Percentiles rank a stretch among this genome's conserved stretches.
Evolutionary conservation across 2,113 vertebrate species (phyloP).

Genomic region (Sitta europaea): DNA sequence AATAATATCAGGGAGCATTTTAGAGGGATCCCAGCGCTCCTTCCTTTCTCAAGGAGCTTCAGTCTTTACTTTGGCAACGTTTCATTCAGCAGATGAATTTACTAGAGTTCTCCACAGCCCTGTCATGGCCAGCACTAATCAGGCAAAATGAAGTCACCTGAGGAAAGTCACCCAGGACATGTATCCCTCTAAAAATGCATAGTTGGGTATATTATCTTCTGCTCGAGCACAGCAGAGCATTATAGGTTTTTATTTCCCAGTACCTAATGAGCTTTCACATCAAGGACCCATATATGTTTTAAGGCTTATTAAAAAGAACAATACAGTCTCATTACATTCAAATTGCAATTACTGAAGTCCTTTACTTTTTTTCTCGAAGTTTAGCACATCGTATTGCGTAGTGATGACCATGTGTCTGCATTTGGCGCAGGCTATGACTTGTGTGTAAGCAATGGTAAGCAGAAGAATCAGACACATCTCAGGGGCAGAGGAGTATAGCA

Average conservation of each 20-base stretch:
- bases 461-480: background rate
- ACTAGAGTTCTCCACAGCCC: background rate
- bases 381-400: fast-evolving
- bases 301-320: background rate
- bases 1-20: fast-evolving
- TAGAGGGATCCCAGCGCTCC: background rate
- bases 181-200: background rate
- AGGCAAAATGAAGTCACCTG: background rate
- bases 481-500: background rate
- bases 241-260: background rate
- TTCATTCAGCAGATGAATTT: background rate
- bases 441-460: background rate
- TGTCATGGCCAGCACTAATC: background rate
- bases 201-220: background rate
- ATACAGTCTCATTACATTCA: background rate
- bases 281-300: background rate
- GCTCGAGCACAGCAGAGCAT: background rate
- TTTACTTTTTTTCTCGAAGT: background rate
- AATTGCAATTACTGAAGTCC: background rate
- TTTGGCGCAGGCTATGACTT: background rate
- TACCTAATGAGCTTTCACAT: background rate
- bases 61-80: background rate
- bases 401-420: fast-evolving
- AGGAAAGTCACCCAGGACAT: background rate
- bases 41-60: background rate